phyloP scores from a whole-genome alignment of 1,140 invertebrate species.

The Drosophila nebulosa region DNA sequence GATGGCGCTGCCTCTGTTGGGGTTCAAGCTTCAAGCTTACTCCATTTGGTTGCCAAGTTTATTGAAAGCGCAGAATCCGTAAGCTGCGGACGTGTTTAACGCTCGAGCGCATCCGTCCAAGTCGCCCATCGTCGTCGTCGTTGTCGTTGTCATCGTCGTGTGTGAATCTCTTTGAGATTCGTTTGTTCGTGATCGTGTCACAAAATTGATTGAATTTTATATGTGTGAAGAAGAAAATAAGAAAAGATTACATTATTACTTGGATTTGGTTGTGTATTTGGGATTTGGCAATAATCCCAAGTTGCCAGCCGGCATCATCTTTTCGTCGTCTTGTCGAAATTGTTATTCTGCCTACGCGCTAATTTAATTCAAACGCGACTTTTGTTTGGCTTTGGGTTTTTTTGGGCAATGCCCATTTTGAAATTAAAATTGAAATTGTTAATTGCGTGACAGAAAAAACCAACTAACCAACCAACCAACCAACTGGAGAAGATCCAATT shows the following conservation, averaged over 20 bases:
- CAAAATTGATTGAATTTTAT: conserved; percentile 63
- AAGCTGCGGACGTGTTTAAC: conserved; percentile 72
- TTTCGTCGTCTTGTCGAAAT: conserved; percentile 18
- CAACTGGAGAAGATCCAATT: conserved; percentile 10
- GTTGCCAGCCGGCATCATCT: conserved; percentile 13
- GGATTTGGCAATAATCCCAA: conserved; percentile 58
- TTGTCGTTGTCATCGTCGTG: not conserved
- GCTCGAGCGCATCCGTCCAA: conserved; percentile 59
- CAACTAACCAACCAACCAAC: conserved; percentile 11
- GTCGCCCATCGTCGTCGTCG: not conserved
- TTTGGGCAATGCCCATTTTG: conserved; percentile 74
- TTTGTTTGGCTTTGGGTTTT: conserved; percentile 7
- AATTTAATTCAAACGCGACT: conserved; percentile 52
- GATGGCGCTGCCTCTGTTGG: conserved; percentile 7
- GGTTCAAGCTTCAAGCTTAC: conserved; percentile 50
- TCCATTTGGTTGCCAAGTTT: conserved; percentile 54
- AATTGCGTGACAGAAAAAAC: conserved; percentile 59
- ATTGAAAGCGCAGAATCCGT: conserved; percentile 77
- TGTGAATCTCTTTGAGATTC: conserved; percentile 11
- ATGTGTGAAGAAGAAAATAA: conserved; percentile 37
- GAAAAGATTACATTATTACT: conserved; percentile 73
- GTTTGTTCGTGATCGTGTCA: conserved; percentile 73
- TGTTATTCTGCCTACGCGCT: conserved; percentile 66
- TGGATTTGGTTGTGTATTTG: too few relatives aligned
- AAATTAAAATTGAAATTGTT: conserved; percentile 66